Base-by-base conservation (phyloP, 1,140 invertebrate species). In the Saccostrea glomerata region DNA sequence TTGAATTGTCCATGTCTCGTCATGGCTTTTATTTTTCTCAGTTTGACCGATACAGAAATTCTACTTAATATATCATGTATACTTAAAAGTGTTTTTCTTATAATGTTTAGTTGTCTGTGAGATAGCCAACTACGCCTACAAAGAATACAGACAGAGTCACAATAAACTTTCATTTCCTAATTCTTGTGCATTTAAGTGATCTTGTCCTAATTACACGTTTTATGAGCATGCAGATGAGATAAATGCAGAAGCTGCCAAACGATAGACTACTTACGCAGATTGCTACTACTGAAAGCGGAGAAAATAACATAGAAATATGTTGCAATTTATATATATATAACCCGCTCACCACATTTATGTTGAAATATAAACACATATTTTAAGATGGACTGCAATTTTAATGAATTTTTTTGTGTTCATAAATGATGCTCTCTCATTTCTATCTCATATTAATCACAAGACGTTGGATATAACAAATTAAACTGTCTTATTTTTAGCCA, bases 121-220 rank as follows among this genome's bases (percentile, higher is more conserved):
- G 66, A 25, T 30, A 73, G 66, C 66, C 66, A 73, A 73, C 66
- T 73, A 73, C 66, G 13, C 66, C 66, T 73, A 73, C 66, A 73
- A 73, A 23, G n/a, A 73, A 73, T 73, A 73, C 66, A 73, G 23
- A 73, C 23, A 73, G 30, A 73, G 66, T 73, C 23, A 25, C 66
- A 73, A 73, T 73, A 73, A 73, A 73, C 66, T 73, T 73, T 73
- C n/a, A 73, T 73, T 73, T 73, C 66, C 30, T 23, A 73, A 73
- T 23, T 73, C 66, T 23, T 73, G 6, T 73, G 23, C 66, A 25
- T 73, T 73, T 12, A 25, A 73, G 25, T 73, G 66, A 3, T 73
- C n/a, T 23, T 73, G 66, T 25, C 66, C 66, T 73, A 73, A 73
- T 73, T 73, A 73, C 25, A 73, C 13, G 66, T 73, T 73, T 73